Base-by-base conservation (phyloP, 2,888 invertebrate species). In the Chrysolina americana region DNA sequence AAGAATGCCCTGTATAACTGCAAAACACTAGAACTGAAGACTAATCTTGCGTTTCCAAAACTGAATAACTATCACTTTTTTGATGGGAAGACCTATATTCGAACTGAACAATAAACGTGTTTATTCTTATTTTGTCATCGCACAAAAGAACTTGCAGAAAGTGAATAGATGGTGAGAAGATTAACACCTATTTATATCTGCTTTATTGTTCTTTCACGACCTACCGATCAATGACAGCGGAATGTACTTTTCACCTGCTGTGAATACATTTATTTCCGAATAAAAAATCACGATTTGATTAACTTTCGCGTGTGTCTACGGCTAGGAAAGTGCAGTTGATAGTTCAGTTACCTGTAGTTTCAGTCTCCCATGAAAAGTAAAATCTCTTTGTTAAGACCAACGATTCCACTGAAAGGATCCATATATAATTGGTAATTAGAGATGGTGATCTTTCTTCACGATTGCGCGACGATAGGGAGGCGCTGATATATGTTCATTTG, bases 261-360 rank as follows among this genome's bases (percentile, higher is more conserved):
- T 8, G 59, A 59, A 36, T 59, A 59, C 59, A 36, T 59, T 36
- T 11, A n/a, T 59, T 59, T 28, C n/a, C 59, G 36, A 59, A 59
- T 59, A 59, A 59, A 59, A 59, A 59, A 59, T 5, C 59, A 59
- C 36, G 59, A 59, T 59, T 59, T 28, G 59, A 59, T 59, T 59
- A 59, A 59, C 59, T 59, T 59, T 59, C 59, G 36, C 36, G 59
- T 59, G 59, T 59, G 59, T 59, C 23, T 28, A 59, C 36, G 36
- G n/a, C n/a, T 36, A 59, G 23, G 59, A 59, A 59, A 59, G 59
- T 59, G 59, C n/a, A 23, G 28, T 23, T 59, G n/a, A 59, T 28
- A 36, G 59, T 59, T 59, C 36, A 59, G 8, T 36, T 59, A 59
- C 59, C n/a, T n/a, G 36, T 28, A 23, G 28, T 28, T 28, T 17